phyloP scores from a whole-genome alignment of 2,797 vertebrate genomes.

The Enteromius anoplus region DNA sequence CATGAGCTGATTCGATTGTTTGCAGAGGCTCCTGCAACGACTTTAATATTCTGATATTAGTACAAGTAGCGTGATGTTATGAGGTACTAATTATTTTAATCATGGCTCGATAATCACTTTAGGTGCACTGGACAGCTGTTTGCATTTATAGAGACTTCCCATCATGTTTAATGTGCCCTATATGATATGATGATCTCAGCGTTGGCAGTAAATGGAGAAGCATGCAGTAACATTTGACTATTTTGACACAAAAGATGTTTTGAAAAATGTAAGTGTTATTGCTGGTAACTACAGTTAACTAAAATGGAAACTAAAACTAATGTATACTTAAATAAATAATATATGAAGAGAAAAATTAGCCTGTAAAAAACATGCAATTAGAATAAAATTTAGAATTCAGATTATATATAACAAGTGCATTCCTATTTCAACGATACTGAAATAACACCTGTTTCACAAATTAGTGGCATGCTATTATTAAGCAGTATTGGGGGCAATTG shows the following conservation, averaged over 20 bases:
- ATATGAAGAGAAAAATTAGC: too few species aligned
- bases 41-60: slow-evolving; percentile 57
- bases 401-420: neutral
- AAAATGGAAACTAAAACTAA: neutral
- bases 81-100: slow-evolving; percentile 57
- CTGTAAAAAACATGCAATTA: neutral
- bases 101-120: slow-evolving; percentile 52
- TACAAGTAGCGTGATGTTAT: slow-evolving; percentile 52
- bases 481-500: neutral
- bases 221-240: neutral
- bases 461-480: neutral
- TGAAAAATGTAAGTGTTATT: neutral
- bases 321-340: too few species aligned
- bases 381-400: neutral
- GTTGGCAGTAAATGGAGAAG: neutral
- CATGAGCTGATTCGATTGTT: slow-evolving; percentile 49
- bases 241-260: neutral
- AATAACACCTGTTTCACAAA: neutral
- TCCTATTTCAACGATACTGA: neutral
- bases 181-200: slow-evolving; percentile 24
- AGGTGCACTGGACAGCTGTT: slow-evolving; percentile 59
- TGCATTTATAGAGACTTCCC: slow-evolving; percentile 49
- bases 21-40: slow-evolving; percentile 56
- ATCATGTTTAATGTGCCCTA: slow-evolving; percentile 1
- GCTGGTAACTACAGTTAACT: neutral